Percentiles rank a stretch among this genome's conserved stretches.
Evolutionary conservation across 2,113 vertebrate genomes (phyloP).

Genomic region (Sceloporus tristichus): DNA sequence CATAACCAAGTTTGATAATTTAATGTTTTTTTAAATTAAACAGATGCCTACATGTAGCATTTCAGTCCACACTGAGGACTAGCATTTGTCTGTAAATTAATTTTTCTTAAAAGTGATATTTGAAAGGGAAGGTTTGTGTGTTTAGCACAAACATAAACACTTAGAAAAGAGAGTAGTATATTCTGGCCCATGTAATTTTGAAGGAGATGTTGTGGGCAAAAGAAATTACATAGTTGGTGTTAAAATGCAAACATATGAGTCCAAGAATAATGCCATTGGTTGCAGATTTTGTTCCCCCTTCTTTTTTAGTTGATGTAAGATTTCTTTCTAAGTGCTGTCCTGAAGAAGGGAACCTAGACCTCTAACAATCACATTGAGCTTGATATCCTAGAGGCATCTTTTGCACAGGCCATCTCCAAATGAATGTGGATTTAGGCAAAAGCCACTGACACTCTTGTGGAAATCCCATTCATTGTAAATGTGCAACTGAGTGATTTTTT

Average conservation of each 20-base stretch:
- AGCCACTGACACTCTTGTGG: background rate
- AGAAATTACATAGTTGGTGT: slow-evolving; percentile 64
- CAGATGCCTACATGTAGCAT: slow-evolving; percentile 82
- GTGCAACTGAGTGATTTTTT: background rate
- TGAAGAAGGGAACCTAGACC: slow-evolving; percentile 67
- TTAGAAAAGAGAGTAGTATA: slow-evolving; percentile 66
- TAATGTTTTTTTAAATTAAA: slow-evolving; percentile 64
- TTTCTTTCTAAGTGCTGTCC: slow-evolving; percentile 61
- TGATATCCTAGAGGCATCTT: slow-evolving; percentile 41
- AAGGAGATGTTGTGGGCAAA: slow-evolving; percentile 65
- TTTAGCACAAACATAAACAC: slow-evolving; percentile 54
- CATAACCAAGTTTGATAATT: slow-evolving; percentile 67
- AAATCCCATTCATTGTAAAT: slow-evolving; percentile 3
- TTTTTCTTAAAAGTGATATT: slow-evolving; percentile 69
- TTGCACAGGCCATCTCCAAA: slow-evolving; percentile 20
- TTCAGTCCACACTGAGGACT: slow-evolving; percentile 76
- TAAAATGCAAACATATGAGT: slow-evolving; percentile 73
- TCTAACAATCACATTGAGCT: slow-evolving; percentile 62
- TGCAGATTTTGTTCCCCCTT: slow-evolving; percentile 42
- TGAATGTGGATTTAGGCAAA: slow-evolving; percentile 5
- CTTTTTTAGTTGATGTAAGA: slow-evolving; percentile 53
- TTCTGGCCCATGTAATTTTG: slow-evolving; percentile 75
- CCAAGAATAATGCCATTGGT: slow-evolving; percentile 36
- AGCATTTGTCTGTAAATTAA: slow-evolving; percentile 70
- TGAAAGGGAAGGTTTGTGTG: slow-evolving; percentile 68